phyloP scores from a whole-genome alignment of 1,140 invertebrate species.

The Diabrotica undecimpunctata region DNA sequence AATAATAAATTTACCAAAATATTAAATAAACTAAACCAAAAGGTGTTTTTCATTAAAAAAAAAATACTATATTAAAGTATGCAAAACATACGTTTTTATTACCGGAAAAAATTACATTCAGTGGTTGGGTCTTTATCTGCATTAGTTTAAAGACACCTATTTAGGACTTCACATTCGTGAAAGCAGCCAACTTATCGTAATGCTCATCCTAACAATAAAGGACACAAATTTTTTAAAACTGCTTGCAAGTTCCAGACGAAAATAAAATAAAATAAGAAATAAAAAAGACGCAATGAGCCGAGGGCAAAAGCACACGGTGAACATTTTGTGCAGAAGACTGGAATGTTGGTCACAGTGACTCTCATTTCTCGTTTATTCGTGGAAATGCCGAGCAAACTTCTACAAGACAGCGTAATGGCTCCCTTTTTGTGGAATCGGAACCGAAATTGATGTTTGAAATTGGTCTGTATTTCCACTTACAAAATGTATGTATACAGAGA shows the following conservation, averaged over 20 bases:
- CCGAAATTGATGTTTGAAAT: conserved; percentile 17
- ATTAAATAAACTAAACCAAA: no score
- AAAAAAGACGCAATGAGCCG: conserved; percentile 10
- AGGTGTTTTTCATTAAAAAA: no score
- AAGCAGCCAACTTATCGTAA: neutral
- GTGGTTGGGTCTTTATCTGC: no score
- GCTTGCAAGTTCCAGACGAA: conserved; percentile 7
- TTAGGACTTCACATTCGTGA: neutral
- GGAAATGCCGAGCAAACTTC: conserved; percentile 2
- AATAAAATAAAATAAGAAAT: conserved; percentile 5
- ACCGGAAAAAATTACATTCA: no score
- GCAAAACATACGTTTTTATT: no score
- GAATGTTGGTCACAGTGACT: conserved; percentile 18
- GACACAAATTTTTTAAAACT: conserved; percentile 6
- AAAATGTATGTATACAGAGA: neutral
- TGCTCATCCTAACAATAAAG: conserved; percentile 3
- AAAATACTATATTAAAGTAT: no score
- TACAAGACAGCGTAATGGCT: conserved; percentile 17
- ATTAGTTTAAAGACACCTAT: neutral
- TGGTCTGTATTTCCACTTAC: neutral
- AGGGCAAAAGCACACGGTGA: neutral
- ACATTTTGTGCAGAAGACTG: conserved; percentile 5
- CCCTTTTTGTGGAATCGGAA: conserved; percentile 7
- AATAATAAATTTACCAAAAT: no score
- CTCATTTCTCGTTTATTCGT: conserved; percentile 19